Evolutionary conservation across 2,797 vertebrate genomes (phyloP).

Genomic region (Periparus ater): DNA sequence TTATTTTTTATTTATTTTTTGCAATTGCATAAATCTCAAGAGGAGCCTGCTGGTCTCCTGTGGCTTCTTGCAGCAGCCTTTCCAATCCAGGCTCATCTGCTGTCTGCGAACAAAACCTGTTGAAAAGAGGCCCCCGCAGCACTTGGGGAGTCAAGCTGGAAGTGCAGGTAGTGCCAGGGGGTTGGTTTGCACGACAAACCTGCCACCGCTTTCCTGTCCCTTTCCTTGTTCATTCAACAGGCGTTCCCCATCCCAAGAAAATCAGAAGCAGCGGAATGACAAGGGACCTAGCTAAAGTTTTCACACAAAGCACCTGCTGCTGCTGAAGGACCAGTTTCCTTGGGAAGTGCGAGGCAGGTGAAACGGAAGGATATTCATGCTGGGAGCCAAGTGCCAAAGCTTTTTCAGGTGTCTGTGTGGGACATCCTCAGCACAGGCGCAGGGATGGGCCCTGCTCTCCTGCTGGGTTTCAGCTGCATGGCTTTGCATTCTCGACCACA

Average conservation of each 20-base stretch:
- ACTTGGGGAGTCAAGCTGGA: slow-evolving; percentile 1
- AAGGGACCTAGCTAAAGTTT: background rate
- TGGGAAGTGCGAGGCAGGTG: background rate
- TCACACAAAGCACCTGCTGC: slow-evolving; percentile 17
- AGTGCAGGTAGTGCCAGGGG: background rate
- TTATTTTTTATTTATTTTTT: slow-evolving; percentile 62
- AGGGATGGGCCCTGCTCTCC: background rate
- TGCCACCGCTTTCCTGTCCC: background rate
- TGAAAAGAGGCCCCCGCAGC: slow-evolving; percentile 27
- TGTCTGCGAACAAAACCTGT: background rate
- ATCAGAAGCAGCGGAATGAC: background rate
- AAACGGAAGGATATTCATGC: background rate
- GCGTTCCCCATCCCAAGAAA: background rate
- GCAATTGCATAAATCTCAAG: background rate
- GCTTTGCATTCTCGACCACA: background rate
- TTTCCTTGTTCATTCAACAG: background rate
- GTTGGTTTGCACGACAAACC: background rate
- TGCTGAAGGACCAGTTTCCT: background rate
- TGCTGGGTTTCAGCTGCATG: background rate
- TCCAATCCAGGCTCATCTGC: background rate
- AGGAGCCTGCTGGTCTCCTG: background rate
- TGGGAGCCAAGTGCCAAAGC: background rate
- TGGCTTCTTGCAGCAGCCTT: background rate
- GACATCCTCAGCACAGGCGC: background rate
- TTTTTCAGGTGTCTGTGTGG: background rate